A percentile compares a stretch with the other conserved stretches of the same genome.
phyloP scores from a whole-genome alignment of 64 coral and sea anemone genomes.

The Platygyra sinensis region DNA sequence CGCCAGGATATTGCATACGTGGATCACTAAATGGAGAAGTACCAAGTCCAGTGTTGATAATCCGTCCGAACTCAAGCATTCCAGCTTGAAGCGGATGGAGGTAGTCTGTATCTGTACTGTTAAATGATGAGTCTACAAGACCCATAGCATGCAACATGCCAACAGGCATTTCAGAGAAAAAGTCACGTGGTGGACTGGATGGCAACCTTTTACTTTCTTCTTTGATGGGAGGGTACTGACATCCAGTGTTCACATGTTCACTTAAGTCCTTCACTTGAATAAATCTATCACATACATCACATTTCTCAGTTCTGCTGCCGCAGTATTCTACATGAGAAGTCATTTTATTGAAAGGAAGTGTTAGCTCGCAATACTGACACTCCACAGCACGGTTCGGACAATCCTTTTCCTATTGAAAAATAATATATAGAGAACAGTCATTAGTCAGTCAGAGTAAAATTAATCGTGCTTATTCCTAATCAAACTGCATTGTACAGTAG shows the following conservation, averaged over 20 bases:
- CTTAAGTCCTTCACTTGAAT: slow-evolving; percentile 74
- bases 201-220: slow-evolving; percentile 6
- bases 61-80: neutral
- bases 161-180: neutral
- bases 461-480: neutral
- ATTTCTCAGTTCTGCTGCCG: slow-evolving; percentile 84
- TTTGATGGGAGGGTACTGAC: slow-evolving; percentile 13
- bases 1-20: neutral
- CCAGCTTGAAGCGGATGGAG: neutral
- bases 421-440: neutral
- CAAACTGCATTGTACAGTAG: too few relatives aligned
- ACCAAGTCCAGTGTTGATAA: slow-evolving; percentile 13
- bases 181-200: neutral
- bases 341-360: slow-evolving; percentile 72
- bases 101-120: neutral
- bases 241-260: slow-evolving; percentile 51
- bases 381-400: slow-evolving; percentile 61
- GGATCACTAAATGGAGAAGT: neutral
- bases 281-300: slow-evolving; percentile 78
- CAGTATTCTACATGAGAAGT: slow-evolving; percentile 77
- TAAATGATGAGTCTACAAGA: neutral
- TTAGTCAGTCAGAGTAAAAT: neutral
- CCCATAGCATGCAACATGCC: slow-evolving; percentile 47
- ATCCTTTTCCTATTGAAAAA: slow-evolving; percentile 52
- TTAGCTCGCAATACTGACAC: slow-evolving; percentile 76